These are phyloP conservation scores for Ornithorhynchus anatinus DNA, from an alignment of 2,113 vertebrate genomes.

Conservation along the genomic window DNA sequence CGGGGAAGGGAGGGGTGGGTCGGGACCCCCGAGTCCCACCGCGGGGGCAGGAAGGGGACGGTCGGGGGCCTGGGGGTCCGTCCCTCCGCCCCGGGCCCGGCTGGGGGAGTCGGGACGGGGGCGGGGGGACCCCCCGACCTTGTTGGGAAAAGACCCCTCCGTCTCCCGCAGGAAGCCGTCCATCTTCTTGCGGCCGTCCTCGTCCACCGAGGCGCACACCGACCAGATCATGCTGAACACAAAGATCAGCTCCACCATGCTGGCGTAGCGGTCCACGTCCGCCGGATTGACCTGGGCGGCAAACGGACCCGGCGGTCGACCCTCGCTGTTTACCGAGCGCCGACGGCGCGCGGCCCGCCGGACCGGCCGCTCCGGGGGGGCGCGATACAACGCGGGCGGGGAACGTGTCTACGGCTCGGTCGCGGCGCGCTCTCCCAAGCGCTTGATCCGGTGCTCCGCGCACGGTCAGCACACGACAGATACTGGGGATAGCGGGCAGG, in stretches of 20 bases:
- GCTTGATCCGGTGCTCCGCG: no score
- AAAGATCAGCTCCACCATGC: slow-evolving; percentile 83
- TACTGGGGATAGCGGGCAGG: no score
- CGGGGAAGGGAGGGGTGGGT: neutral
- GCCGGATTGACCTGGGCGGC: slow-evolving; percentile 72
- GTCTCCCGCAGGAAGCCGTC: slow-evolving; percentile 84
- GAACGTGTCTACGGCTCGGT: no score
- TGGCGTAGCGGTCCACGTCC: slow-evolving; percentile 67
- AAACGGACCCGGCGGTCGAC: no score
- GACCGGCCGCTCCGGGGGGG: no score
- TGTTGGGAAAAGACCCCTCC: slow-evolving; percentile 85
- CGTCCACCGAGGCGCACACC: slow-evolving; percentile 84
- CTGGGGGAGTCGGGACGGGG: neutral
- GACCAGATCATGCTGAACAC: slow-evolving; percentile 92
- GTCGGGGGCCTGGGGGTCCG: neutral
- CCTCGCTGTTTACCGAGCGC: no score
- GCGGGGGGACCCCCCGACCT: slow-evolving; percentile 65
- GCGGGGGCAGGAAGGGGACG: neutral
- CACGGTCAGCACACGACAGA: no score
- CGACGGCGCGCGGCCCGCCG: no score
- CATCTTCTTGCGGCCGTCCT: slow-evolving; percentile 83
- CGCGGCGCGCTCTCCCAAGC: no score
- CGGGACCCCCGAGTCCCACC: neutral
- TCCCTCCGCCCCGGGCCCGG: neutral
- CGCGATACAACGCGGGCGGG: no score